Evolutionary conservation across 2,113 vertebrate genomes (phyloP).

Genomic region (Dermatemys mawii): DNA sequence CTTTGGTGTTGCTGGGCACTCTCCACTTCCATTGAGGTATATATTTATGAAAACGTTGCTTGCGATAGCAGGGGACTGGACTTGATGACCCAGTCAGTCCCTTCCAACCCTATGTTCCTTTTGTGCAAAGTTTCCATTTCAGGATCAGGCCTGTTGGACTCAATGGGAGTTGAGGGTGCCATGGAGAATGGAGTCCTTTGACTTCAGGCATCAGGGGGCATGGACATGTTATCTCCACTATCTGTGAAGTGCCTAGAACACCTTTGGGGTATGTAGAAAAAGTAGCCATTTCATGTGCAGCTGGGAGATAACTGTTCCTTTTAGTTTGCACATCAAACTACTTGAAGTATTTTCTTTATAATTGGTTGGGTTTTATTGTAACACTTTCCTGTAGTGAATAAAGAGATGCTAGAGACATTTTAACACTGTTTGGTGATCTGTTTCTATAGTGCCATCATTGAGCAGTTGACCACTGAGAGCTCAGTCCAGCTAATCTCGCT

Average conservation of each 20-base stretch:
- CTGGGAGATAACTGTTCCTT: background rate
- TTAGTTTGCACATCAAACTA: background rate
- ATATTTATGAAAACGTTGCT: background rate
- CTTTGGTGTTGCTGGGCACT: background rate
- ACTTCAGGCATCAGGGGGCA: background rate
- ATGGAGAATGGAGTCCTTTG: background rate
- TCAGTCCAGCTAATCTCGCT: background rate
- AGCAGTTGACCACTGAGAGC: background rate
- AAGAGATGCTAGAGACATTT: background rate
- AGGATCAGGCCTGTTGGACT: background rate
- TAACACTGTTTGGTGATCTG: background rate
- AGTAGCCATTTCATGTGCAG: background rate
- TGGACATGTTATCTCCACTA: background rate
- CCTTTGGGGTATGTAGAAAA: background rate
- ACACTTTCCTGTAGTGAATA: constrained; percentile 20
- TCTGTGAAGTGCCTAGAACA: background rate
- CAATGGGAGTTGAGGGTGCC: background rate
- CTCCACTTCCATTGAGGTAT: background rate
- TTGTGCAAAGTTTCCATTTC: background rate
- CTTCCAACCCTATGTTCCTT: background rate
- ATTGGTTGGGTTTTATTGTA: background rate
- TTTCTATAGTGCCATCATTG: background rate
- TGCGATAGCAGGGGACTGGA: background rate
- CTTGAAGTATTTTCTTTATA: constrained; percentile 41
- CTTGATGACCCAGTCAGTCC: background rate